Conservation (phyloP, 2,797 vertebrate genomes). For the Perodicticus potto region DNA sequence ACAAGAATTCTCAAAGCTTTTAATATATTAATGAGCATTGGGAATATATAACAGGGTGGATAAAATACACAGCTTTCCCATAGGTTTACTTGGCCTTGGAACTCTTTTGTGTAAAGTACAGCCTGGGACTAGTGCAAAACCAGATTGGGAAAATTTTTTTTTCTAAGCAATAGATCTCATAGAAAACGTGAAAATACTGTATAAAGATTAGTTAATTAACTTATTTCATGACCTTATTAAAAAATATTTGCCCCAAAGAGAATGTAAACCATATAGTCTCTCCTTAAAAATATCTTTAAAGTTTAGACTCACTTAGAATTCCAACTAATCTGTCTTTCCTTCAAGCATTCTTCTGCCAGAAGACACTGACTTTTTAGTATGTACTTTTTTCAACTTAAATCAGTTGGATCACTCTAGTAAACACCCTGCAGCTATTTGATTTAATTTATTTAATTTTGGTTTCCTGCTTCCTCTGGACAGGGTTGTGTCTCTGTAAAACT, state of each 20-base stretch:
- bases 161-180: background rate
- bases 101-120: background rate
- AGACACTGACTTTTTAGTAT: background rate
- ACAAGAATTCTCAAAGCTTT: background rate
- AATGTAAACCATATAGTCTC: background rate
- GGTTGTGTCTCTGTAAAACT: background rate
- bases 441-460: background rate
- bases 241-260: background rate
- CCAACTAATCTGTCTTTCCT: background rate
- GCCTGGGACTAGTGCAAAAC: background rate
- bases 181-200: constrained; percentile 33
- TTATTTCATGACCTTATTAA: background rate
- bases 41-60: background rate
- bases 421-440: background rate
- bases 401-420: background rate
- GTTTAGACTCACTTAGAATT: background rate
- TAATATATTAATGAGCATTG: constrained; percentile 15
- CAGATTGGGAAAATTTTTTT: background rate
- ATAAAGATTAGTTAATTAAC: constrained; percentile 41
- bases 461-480: background rate
- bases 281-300: background rate
- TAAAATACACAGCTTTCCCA: background rate
- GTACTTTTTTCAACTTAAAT: background rate
- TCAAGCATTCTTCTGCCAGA: background rate
- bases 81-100: constrained; percentile 14